Evolutionary conservation across 2,113 vertebrate genomes (phyloP).

Genomic region (Cottus gobio): DNA sequence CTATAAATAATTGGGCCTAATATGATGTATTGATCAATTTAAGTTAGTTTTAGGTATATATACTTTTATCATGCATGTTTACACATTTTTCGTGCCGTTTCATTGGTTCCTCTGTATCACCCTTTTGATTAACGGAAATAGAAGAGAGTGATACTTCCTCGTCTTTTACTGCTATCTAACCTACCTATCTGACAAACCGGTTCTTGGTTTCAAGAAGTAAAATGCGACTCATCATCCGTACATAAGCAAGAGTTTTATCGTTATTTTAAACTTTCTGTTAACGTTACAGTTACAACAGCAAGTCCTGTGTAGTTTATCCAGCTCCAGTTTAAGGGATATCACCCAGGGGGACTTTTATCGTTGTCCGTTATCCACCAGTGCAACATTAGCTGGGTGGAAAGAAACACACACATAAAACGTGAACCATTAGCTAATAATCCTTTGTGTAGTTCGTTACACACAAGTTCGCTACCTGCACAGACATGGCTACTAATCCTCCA

Average conservation of each 20-base stretch:
- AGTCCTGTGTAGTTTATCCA: not conserved
- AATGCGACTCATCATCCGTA: not conserved
- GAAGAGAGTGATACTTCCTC: slow-evolving; percentile 36
- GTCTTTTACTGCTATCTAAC: accelerated
- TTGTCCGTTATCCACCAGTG: not conserved
- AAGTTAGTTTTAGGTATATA: not conserved
- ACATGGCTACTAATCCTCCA: slow-evolving; percentile 86
- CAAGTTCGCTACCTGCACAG: not conserved
- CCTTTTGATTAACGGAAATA: not conserved
- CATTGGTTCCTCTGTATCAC: not conserved
- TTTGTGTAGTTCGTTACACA: not conserved
- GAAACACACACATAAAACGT: slow-evolving; percentile 3
- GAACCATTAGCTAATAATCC: not conserved
- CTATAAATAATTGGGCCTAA: too few relatives aligned
- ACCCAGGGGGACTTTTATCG: not conserved
- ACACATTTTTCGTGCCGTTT: not conserved
- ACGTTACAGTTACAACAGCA: not conserved
- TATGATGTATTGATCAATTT: not conserved
- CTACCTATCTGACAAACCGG: not conserved
- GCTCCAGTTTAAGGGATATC: not conserved
- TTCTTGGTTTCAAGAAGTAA: not conserved
- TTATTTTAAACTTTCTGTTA: slow-evolving; percentile 23
- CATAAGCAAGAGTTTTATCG: not conserved
- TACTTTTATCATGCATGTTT: not conserved
- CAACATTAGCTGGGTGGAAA: slow-evolving; percentile 6